Percentiles rank a stretch among this genome's conserved stretches.
These are phyloP conservation scores for Dreissena rostriformis DNA, from an alignment of 1,140 invertebrate genomes.

Conservation along the genomic window DNA sequence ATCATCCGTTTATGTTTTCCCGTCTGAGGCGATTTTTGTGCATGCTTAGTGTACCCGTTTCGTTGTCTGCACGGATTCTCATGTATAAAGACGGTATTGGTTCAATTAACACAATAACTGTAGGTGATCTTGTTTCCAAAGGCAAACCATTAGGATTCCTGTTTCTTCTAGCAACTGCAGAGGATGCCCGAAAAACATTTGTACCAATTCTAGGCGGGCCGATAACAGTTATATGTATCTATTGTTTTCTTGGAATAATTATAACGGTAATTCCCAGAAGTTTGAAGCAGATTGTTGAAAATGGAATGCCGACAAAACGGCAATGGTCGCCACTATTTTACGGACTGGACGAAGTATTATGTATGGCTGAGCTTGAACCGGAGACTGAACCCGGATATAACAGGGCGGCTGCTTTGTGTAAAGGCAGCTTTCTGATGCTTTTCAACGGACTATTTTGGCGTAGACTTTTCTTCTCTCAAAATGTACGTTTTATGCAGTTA, in stretches of 20 bases:
- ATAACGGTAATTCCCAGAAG: constrained; percentile 25
- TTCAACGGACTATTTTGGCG: constrained; percentile 10
- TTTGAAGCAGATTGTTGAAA: constrained; percentile 38
- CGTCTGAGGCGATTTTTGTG: neutral
- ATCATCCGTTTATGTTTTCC: neutral
- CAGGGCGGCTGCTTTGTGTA: neutral
- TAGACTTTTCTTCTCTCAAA: constrained; percentile 13
- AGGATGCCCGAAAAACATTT: constrained; percentile 12
- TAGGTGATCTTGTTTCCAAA: constrained; percentile 3
- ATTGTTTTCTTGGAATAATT: neutral
- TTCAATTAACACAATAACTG: neutral
- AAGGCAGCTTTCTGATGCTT: constrained; percentile 19
- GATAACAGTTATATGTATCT: constrained; percentile 1
- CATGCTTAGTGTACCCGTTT: too few species aligned
- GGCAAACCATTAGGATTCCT: constrained; percentile 37
- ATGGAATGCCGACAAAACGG: constrained; percentile 8
- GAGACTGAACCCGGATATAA: constrained; percentile 20
- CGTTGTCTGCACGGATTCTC: neutral
- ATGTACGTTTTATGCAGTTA: neutral
- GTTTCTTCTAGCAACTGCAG: neutral
- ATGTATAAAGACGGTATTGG: neutral
- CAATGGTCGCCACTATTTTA: neutral
- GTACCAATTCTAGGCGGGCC: constrained; percentile 39
- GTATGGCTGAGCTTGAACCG: neutral
- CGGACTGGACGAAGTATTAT: constrained; percentile 7